phyloP scores from a whole-genome alignment of 2,888 invertebrate genomes.

The Toxonevra muliebris region DNA sequence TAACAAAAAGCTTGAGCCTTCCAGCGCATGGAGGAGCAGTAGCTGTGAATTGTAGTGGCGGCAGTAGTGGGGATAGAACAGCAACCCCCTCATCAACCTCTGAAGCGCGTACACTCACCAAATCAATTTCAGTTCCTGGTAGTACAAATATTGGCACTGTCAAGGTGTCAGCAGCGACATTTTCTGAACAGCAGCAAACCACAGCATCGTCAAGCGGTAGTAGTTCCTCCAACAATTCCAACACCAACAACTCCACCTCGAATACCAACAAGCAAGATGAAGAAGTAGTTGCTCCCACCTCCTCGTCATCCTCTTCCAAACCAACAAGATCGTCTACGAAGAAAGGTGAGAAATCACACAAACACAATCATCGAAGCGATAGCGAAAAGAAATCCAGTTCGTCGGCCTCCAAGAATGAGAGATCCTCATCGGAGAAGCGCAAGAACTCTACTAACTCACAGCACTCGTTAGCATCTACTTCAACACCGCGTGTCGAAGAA shows the following conservation, averaged over 20 bases:
- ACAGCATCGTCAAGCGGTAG: constrained; percentile 30
- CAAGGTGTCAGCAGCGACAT: constrained; percentile 37
- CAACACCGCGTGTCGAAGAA: constrained; percentile 47
- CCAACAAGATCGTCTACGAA: constrained; percentile 37
- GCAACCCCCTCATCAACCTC: constrained; percentile 34
- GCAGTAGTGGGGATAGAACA: constrained; percentile 22
- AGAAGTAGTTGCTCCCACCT: constrained; percentile 31
- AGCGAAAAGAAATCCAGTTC: constrained; percentile 54
- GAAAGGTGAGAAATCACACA: constrained; percentile 55
- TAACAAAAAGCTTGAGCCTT: constrained; percentile 62
- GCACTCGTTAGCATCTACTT: constrained; percentile 45
- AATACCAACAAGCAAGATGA: constrained; percentile 31
- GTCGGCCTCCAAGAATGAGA: constrained; percentile 36
- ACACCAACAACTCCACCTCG: constrained; percentile 50
- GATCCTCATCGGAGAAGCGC: constrained; percentile 47
- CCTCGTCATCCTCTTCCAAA: constrained; percentile 35
- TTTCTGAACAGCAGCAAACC: constrained; percentile 25
- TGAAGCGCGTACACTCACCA: constrained; percentile 51
- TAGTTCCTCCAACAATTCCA: constrained; percentile 34
- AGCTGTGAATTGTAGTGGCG: too few species aligned
- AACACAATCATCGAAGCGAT: constrained; percentile 60
- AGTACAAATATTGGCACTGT: constrained; percentile 63
- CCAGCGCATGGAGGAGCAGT: constrained; percentile 43
- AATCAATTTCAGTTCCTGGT: constrained; percentile 63
- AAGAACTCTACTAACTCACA: constrained; percentile 52